A percentile compares a stretch with the other conserved stretches of the same genome.
Conservation (phyloP, 2,888 invertebrate species). For the Apeira syringaria region DNA sequence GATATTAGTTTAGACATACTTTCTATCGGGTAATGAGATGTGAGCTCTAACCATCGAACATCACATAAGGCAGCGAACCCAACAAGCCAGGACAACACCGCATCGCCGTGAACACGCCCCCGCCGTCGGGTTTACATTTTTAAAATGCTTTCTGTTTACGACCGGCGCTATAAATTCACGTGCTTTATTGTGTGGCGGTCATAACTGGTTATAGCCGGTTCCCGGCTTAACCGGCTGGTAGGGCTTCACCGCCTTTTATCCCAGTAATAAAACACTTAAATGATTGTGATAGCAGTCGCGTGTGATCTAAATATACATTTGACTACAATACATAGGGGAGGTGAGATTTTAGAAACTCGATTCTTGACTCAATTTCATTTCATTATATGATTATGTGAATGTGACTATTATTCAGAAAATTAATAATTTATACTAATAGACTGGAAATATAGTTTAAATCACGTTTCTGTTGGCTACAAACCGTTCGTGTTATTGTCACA, state of each 20-base stretch:
- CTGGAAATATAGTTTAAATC: no score
- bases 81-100: background rate
- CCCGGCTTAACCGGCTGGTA: constrained; percentile 17
- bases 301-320: background rate
- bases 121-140: constrained; percentile 31
- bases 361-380: no score
- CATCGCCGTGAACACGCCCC: background rate
- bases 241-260: constrained; percentile 9
- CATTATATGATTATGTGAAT: no score
- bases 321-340: no score
- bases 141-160: constrained; percentile 38
- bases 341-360: no score
- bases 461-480: no score
- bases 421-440: no score
- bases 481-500: no score
- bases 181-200: constrained; percentile 34
- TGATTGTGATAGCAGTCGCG: background rate
- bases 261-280: background rate
- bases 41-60: no score
- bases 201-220: constrained; percentile 21
- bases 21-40: no score
- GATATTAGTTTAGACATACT: no score
- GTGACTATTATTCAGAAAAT: no score
- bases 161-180: constrained; percentile 34
- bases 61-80: background rate